Evolutionary conservation across 2,888 invertebrate species (phyloP).

Genomic region (Drosophila ochracea): DNA sequence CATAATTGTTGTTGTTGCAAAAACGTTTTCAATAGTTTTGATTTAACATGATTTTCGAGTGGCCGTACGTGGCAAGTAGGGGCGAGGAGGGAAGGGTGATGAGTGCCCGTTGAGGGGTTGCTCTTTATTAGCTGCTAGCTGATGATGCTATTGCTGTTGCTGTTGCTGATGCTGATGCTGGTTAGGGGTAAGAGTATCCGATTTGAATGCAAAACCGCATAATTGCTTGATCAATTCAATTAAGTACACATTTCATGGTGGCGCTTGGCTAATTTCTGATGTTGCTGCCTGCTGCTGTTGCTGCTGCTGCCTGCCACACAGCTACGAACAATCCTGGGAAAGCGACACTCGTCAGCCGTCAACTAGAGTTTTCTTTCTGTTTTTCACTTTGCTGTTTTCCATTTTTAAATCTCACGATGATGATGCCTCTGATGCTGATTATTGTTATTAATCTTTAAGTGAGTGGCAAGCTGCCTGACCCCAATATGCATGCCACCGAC

Average conservation of each 20-base stretch:
- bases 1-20: constrained; percentile 19
- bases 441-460: constrained; percentile 63
- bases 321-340: constrained; percentile 55
- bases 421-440: constrained; percentile 35
- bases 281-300: constrained; percentile 2
- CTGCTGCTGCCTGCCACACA: constrained; percentile 13
- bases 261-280: constrained; percentile 43
- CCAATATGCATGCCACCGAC: constrained; percentile 39
- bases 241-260: constrained; percentile 48
- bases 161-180: constrained; percentile 31
- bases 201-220: constrained; percentile 44
- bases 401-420: constrained; percentile 17
- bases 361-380: constrained; percentile 23
- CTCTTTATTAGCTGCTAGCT: constrained; percentile 47
- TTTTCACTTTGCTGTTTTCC: constrained; percentile 10
- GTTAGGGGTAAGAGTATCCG: constrained; percentile 17
- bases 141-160: background rate
- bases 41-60: constrained; percentile 60
- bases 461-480: constrained; percentile 55
- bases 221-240: constrained; percentile 60
- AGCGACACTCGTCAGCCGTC: constrained; percentile 33
- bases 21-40: constrained; percentile 60
- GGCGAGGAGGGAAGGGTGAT: too few species aligned
- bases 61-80: background rate
- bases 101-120: background rate